Evolutionary conservation across 2,113 vertebrate genomes (phyloP).

Genomic region (Triplophysa dalaica): DNA sequence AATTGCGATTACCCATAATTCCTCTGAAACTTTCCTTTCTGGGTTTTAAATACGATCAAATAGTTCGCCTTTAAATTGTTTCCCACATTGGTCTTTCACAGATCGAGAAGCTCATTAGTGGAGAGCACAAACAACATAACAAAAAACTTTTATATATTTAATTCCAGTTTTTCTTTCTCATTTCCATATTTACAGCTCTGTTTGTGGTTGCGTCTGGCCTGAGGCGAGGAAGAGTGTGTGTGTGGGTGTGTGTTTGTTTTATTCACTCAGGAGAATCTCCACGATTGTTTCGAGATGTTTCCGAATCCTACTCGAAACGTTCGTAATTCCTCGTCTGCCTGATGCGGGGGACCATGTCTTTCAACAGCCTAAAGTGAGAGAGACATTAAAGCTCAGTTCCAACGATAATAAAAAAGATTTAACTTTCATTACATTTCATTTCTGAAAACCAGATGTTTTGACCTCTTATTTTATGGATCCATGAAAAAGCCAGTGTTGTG

Average conservation of each 20-base stretch:
- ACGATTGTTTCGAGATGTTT: constrained; percentile 11
- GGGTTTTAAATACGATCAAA: background rate
- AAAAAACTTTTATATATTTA: background rate
- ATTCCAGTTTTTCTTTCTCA: background rate
- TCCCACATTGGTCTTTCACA: too few species aligned
- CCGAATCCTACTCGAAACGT: constrained; percentile 84
- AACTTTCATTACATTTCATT: too few species aligned
- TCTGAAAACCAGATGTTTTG: too few species aligned
- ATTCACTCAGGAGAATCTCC: constrained; percentile 38
- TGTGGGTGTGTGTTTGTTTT: constrained; percentile 43
- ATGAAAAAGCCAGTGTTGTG: too few species aligned
- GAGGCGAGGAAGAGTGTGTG: constrained; percentile 1
- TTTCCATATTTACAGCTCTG: constrained; percentile 13
- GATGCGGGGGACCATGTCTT: constrained; percentile 90
- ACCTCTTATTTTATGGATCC: too few species aligned
- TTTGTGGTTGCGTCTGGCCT: constrained; percentile 1
- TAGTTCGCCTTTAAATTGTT: too few species aligned
- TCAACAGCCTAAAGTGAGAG: constrained; percentile 78
- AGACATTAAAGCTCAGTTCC: background rate
- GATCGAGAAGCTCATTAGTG: background rate
- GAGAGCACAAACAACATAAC: background rate
- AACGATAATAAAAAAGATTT: too few species aligned
- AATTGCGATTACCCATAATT: background rate
- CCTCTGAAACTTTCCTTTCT: background rate
- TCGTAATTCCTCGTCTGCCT: constrained; percentile 92